phyloP scores from a whole-genome alignment of 2,113 vertebrate genomes.

The Cryptoleucopteryx plumbea region DNA sequence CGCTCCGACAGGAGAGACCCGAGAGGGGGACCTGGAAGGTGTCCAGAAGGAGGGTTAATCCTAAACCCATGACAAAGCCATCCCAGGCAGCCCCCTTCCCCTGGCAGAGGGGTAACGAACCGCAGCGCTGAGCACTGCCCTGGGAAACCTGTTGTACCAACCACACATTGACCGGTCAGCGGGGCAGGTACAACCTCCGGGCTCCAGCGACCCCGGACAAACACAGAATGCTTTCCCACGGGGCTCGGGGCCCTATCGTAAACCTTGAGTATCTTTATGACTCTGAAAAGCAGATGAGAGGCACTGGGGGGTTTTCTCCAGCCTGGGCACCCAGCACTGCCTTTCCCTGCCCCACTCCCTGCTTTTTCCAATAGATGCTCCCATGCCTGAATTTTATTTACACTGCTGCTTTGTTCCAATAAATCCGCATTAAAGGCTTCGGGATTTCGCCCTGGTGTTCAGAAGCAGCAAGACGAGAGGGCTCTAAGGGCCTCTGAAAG shows the following conservation, averaged over 20 bases:
- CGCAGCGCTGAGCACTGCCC: fast-evolving
- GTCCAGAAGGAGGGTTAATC: background rate
- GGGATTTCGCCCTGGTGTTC: background rate
- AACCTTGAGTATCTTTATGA: background rate
- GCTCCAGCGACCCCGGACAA: background rate
- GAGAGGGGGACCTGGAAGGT: background rate
- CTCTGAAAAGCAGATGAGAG: background rate
- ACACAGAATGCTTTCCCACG: fast-evolving
- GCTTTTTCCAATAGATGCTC: background rate
- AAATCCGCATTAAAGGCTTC: background rate
- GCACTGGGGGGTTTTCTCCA: background rate
- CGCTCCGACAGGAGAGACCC: fast-evolving
- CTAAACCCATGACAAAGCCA: background rate
- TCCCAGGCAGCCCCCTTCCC: background rate
- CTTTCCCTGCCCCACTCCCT: background rate
- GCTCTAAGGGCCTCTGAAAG: background rate
- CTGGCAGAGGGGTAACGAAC: fast-evolving
- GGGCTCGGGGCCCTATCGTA: background rate
- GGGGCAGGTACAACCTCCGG: background rate
- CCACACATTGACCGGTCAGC: fast-evolving
- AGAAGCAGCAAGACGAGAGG: background rate
- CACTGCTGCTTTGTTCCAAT: background rate
- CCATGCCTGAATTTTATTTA: background rate
- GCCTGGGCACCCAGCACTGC: background rate
- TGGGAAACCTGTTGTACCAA: background rate